phyloP scores from a whole-genome alignment of 2,888 invertebrate species.

The Encarsia formosa region DNA sequence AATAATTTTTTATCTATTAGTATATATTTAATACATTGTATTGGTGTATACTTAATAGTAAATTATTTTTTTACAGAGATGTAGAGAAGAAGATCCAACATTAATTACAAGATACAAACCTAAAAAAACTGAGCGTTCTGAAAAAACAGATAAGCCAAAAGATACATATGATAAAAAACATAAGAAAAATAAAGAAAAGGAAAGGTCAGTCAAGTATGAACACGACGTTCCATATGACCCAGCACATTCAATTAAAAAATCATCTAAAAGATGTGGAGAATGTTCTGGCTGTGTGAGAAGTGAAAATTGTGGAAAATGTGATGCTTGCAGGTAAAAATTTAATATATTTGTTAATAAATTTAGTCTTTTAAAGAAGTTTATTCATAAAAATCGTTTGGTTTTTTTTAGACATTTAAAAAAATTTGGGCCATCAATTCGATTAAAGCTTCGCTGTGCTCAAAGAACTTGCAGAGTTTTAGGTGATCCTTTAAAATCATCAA shows the following conservation, averaged over 20 bases:
- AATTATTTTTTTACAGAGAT: conserved; percentile 52
- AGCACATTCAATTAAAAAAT: conserved; percentile 39
- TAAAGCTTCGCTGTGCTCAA: conserved; percentile 55
- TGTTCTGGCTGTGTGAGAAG: conserved; percentile 70
- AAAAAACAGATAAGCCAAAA: conserved; percentile 31
- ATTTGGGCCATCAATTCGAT: conserved; percentile 54
- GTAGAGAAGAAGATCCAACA: conserved; percentile 77
- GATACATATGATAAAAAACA: conserved; percentile 43
- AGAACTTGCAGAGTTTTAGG: conserved; percentile 52
- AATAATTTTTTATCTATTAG: neutral
- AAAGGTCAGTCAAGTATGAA: conserved; percentile 41
- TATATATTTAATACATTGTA: neutral
- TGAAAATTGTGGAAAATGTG: conserved; percentile 70
- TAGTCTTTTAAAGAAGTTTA: neutral
- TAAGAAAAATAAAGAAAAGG: conserved; percentile 49
- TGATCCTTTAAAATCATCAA: conserved; percentile 45
- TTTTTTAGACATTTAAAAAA: conserved; percentile 54
- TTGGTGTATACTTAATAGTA: neutral
- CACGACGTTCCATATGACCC: conserved; percentile 44
- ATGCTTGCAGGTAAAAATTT: conserved; percentile 56
- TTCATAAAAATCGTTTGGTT: neutral
- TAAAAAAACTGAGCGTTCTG: conserved; percentile 42
- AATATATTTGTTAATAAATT: neutral
- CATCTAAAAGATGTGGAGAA: conserved; percentile 64
- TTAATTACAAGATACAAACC: conserved; percentile 53